Conservation (phyloP, 2,797 vertebrate species). For the Channallabes apus region DNA sequence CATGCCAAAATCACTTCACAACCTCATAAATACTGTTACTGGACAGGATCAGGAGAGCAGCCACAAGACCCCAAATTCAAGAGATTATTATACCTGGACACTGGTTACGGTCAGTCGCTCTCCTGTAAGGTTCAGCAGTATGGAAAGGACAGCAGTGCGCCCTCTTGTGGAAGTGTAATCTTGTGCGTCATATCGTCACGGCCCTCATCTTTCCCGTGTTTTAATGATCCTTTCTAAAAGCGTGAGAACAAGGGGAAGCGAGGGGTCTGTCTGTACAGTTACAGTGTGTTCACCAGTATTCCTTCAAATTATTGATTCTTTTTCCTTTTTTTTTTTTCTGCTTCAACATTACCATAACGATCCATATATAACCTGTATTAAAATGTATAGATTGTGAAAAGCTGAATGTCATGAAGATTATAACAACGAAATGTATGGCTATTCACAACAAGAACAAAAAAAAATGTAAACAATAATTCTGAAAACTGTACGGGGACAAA, state of each 20-base stretch:
- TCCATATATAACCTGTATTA: slow-evolving; percentile 94
- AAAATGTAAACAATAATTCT: slow-evolving; percentile 73
- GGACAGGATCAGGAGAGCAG: slow-evolving; percentile 27
- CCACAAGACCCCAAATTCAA: slow-evolving; percentile 10
- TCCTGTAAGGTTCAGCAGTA: slow-evolving; percentile 14
- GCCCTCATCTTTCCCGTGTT: slow-evolving; percentile 29
- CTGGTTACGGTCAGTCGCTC: not conserved
- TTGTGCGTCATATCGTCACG: slow-evolving; percentile 7
- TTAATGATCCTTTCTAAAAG: slow-evolving; percentile 44
- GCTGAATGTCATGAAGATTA: slow-evolving; percentile 85
- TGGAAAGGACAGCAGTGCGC: not conserved
- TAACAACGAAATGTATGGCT: slow-evolving; percentile 60
- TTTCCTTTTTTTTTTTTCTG: slow-evolving; percentile 65
- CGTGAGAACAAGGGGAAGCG: slow-evolving; percentile 49
- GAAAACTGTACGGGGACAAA: slow-evolving; percentile 82
- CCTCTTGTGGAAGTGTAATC: slow-evolving; percentile 32
- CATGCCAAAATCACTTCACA: slow-evolving; percentile 34
- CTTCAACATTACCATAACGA: slow-evolving; percentile 89
- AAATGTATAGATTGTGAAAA: slow-evolving; percentile 99
- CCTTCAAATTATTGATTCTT: slow-evolving; percentile 65
- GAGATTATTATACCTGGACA: slow-evolving; percentile 15
- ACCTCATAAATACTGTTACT: slow-evolving; percentile 11
- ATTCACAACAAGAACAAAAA: slow-evolving; percentile 72
- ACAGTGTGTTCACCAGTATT: slow-evolving; percentile 92
- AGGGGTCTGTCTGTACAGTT: slow-evolving; percentile 77